These are phyloP conservation scores for Neoniphon sammara DNA, from an alignment of 2,797 vertebrate species.

Conservation along the genomic window DNA sequence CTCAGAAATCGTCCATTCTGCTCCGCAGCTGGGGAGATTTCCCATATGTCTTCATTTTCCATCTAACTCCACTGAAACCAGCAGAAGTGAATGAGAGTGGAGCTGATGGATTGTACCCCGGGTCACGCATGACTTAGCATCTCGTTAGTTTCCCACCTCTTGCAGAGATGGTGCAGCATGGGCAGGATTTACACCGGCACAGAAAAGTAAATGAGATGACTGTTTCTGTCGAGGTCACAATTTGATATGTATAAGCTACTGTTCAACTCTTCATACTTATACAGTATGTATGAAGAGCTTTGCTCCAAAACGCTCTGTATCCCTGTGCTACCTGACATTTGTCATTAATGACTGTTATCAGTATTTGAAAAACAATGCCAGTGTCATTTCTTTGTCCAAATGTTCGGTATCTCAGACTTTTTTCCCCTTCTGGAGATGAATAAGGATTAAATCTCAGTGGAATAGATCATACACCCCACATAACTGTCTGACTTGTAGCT, in stretches of 20 bases:
- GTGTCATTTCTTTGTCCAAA: too few species aligned
- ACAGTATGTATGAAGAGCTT: too few species aligned
- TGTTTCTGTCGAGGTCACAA: conserved; percentile 36
- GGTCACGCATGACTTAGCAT: conserved; percentile 65
- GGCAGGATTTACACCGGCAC: conserved; percentile 27
- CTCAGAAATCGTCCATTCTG: conserved; percentile 5
- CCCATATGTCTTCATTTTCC: conserved; percentile 61
- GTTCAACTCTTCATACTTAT: too few species aligned
- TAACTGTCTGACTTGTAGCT: too few species aligned
- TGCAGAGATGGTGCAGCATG: conserved; percentile 15
- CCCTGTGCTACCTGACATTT: too few species aligned
- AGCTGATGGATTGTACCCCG: conserved; percentile 58
- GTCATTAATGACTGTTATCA: too few species aligned
- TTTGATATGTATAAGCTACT: neutral
- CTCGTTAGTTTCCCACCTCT: conserved; percentile 44
- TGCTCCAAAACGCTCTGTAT: too few species aligned
- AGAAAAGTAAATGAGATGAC: conserved; percentile 37
- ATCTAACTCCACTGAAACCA: conserved; percentile 26
- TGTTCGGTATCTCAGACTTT: too few species aligned
- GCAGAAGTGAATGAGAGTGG: conserved; percentile 30
- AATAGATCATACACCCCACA: too few species aligned
- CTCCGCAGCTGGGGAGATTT: conserved; percentile 31
- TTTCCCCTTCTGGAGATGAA: too few species aligned
- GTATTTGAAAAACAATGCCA: too few species aligned
- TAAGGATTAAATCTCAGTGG: too few species aligned